phyloP scores from a whole-genome alignment of 2,888 invertebrate genomes.

The Cerceris ruficornis region DNA sequence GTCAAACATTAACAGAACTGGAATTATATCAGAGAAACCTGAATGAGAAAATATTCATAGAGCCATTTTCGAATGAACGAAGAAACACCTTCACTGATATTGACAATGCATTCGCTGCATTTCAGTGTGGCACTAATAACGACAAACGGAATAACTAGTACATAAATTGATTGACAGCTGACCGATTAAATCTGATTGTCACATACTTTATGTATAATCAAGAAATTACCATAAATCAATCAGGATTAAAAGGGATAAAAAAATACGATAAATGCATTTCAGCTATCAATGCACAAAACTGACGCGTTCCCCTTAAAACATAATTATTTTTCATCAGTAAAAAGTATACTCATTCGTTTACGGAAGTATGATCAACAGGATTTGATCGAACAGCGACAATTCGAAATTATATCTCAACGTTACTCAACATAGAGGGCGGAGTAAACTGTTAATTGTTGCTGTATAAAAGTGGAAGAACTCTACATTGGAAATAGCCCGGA shows the following conservation, averaged over 20 bases:
- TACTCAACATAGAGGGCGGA: background rate
- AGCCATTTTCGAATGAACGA: background rate
- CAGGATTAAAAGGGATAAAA: too few relatives aligned
- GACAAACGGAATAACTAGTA: too few relatives aligned
- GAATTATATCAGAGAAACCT: background rate
- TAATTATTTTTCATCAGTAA: background rate
- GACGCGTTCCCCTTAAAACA: too few relatives aligned
- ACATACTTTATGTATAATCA: too few relatives aligned
- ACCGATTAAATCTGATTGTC: too few relatives aligned
- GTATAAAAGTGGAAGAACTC: constrained; percentile 24
- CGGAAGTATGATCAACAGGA: background rate
- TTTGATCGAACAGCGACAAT: background rate
- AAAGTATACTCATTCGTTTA: background rate
- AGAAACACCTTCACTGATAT: background rate
- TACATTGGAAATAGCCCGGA: constrained; percentile 9
- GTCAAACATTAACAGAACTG: background rate
- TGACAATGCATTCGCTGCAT: background rate
- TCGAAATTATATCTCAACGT: background rate
- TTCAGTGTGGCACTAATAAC: background rate
- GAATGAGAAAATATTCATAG: background rate
- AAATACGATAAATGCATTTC: too few relatives aligned
- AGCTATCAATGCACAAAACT: too few relatives aligned
- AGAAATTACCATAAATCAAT: too few relatives aligned
- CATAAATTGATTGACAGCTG: too few relatives aligned
- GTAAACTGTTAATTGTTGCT: background rate